Evolutionary conservation across 2,113 vertebrate genomes (phyloP).

Genomic region (Atlantisia rogersi): DNA sequence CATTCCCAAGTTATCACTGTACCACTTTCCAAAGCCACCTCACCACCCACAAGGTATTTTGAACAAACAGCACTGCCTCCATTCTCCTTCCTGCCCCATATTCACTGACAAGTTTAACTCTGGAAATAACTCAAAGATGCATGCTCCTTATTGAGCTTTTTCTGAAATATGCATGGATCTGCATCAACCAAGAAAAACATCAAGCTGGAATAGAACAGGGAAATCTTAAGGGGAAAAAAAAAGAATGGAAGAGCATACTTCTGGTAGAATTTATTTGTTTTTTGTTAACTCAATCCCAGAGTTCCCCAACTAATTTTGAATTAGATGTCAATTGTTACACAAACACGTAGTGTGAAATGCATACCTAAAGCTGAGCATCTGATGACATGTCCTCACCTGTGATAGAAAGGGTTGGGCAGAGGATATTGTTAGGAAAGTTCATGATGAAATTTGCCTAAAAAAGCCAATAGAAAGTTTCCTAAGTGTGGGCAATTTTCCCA

Average conservation of each 20-base stretch:
- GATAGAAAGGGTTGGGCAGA: neutral
- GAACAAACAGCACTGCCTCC: neutral
- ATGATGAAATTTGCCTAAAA: neutral
- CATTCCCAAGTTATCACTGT: fast-evolving
- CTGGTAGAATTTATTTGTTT: neutral
- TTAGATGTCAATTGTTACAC: neutral
- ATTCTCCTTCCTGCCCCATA: neutral
- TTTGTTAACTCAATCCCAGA: neutral
- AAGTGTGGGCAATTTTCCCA: neutral
- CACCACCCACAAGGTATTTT: neutral
- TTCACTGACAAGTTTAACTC: neutral
- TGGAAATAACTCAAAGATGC: neutral
- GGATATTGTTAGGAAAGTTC: neutral
- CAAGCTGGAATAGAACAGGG: neutral
- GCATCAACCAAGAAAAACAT: neutral
- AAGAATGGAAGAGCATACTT: neutral
- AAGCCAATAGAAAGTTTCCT: neutral
- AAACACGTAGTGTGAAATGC: neutral
- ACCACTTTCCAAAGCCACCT: neutral
- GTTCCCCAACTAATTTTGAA: neutral
- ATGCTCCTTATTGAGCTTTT: neutral
- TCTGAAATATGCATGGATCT: neutral
- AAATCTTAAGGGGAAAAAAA: neutral
- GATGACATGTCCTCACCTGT: neutral
- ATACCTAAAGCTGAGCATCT: neutral